Base-by-base conservation (phyloP, 2,113 vertebrate genomes). In the Montifringilla adamsi region DNA sequence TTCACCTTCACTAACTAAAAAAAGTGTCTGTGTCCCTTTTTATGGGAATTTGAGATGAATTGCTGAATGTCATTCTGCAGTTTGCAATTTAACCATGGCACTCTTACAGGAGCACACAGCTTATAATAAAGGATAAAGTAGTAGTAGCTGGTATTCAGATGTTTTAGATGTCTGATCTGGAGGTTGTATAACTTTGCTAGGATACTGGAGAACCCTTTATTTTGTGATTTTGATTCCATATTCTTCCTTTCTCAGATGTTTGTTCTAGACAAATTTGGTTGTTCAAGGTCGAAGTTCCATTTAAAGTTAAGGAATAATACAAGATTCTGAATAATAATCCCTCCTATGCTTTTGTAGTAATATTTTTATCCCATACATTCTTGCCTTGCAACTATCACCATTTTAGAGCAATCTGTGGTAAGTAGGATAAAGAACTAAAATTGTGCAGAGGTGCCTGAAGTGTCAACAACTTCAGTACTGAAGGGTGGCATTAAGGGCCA, bases 371-470 rank as follows among this genome's bases (percentile, higher is more conserved):
- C 39, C 21, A 10, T 47, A 24, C 0, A 0, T 80, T 80, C 67
- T 93, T 88, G 66, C 23, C 44, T 75, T 95, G 27, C 58, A 84
- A 56, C 28, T 17, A 9, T 44, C 62, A 72, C 44, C 55, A 47
- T 78, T 91, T 46, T 67, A 50, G 52, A 59, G 28, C 55, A 74
- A 30, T 77, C 46, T 92, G 13, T 73, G 30, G 5, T 87, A 92
- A 91, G 73, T 46, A 92, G 64, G 73, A 30, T 96, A n/a, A 77
- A 84, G 72, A 89, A 63, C n/a, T 84, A 79, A 88, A 93, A 53
- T 53, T 68, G 37, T 78, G 22, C 46, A 66, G 49, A n/a, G 28
- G n/a, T 80, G 41, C 49, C n/a, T 87, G n/a, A 91, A 69, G 23
- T 80, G n/a, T 94, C 49, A 79, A 78, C n/a, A 84, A 6, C 60